A percentile compares a stretch with the other conserved stretches of the same genome.
Conservation (phyloP, 2,797 vertebrate genomes). For the Sebastolobus altivelis region DNA sequence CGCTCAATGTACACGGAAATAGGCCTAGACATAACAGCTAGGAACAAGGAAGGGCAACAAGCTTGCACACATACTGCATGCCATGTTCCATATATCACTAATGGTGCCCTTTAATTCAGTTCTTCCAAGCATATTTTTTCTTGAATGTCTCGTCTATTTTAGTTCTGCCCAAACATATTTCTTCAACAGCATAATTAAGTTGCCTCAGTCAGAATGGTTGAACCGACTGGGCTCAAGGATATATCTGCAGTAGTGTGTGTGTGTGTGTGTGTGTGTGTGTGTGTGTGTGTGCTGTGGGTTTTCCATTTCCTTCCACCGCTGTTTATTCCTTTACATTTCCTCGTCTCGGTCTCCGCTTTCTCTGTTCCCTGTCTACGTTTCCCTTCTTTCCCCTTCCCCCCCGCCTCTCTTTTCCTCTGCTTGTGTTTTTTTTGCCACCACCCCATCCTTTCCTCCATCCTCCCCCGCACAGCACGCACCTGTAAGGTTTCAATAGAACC, state of each 20-base stretch:
- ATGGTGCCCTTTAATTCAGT: conserved; percentile 22
- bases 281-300: conserved; percentile 9
- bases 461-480: conserved; percentile 62
- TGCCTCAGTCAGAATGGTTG: conserved; percentile 26
- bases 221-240: conserved; percentile 11
- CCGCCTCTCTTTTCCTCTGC: conserved; percentile 37
- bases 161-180: conserved; percentile 19
- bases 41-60: neutral
- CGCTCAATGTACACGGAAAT: no score
- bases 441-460: conserved; percentile 19
- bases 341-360: conserved; percentile 18
- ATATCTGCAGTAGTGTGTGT: conserved; percentile 1
- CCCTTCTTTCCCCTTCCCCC: conserved; percentile 11
- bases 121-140: conserved; percentile 7
- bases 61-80: neutral
- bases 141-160: conserved; percentile 34
- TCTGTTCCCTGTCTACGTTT: conserved; percentile 8
- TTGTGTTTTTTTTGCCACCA: conserved; percentile 5
- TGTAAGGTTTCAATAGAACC: conserved; percentile 60
- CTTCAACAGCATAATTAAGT: conserved; percentile 35
- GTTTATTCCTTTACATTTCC: conserved; percentile 36
- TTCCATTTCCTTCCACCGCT: conserved; percentile 5
- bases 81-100: neutral
- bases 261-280: neutral
- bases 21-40: neutral